A percentile compares a stretch with the other conserved stretches of the same genome.
Evolutionary conservation across 1,140 invertebrate genomes (phyloP).

Genomic region (Scaptomyza graminum): DNA sequence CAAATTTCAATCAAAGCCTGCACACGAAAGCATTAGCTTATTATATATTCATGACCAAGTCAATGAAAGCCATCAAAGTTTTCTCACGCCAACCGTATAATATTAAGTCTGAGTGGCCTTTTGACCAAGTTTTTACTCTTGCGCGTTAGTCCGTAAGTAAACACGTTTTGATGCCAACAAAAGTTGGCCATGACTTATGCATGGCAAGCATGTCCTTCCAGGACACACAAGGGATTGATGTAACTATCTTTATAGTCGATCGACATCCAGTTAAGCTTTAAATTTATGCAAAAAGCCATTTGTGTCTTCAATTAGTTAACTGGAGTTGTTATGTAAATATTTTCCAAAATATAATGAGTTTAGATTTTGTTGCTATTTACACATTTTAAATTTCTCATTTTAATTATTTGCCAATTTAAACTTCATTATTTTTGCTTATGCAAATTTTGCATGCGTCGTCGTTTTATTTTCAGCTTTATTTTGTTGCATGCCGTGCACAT

Average conservation of each 20-base stretch:
- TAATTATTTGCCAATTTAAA: conserved; percentile 32
- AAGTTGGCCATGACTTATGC: conserved; percentile 67
- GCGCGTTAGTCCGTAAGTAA: conserved; percentile 44
- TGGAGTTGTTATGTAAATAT: conserved; percentile 35
- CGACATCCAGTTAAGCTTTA: conserved; percentile 21
- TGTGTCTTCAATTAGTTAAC: conserved; percentile 66
- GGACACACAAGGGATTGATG: conserved; percentile 17
- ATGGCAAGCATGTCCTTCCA: conserved; percentile 17
- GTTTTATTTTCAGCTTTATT: conserved; percentile 1
- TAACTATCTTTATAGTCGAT: conserved; percentile 38
- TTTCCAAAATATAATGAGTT: conserved; percentile 1
- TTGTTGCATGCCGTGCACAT: conserved; percentile 2
- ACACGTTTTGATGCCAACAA: conserved; percentile 72
- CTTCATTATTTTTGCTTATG: conserved; percentile 53
- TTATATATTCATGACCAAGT: conserved; percentile 39
- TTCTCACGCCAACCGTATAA: conserved; percentile 20
- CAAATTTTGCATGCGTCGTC: conserved; percentile 36
- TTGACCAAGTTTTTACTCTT: conserved; percentile 21
- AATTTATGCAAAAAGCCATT: conserved; percentile 66
- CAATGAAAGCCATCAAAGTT: conserved; percentile 33
- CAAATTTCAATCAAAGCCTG: conserved; percentile 25
- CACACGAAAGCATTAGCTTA: conserved; percentile 20
- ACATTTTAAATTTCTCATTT: conserved; percentile 41
- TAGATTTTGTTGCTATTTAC: conserved; percentile 27
- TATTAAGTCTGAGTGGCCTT: conserved; percentile 16